Conservation (phyloP, 2,113 vertebrate genomes). For the Ailuropoda melanoleuca region DNA sequence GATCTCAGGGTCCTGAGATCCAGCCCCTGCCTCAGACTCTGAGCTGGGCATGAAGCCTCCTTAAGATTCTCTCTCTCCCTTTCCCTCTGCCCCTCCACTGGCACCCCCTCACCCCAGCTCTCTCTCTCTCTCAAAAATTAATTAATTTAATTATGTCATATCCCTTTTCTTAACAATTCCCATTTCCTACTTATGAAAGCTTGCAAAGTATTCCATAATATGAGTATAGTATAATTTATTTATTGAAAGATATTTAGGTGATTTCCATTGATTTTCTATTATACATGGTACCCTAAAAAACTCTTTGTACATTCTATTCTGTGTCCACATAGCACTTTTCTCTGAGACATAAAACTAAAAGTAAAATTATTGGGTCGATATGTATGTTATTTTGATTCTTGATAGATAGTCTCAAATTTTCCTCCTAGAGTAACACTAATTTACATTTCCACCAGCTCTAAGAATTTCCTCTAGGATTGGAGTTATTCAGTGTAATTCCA, state of each 20-base stretch:
- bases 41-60: background rate
- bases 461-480: background rate
- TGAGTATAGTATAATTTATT: background rate
- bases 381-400: background rate
- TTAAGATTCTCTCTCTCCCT: background rate
- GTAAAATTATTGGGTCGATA: background rate
- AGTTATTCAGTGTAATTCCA: background rate
- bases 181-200: background rate
- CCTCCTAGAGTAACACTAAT: background rate
- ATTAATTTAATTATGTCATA: background rate
- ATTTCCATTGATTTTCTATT: background rate
- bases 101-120: background rate
- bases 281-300: background rate
- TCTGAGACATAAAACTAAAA: background rate
- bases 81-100: background rate
- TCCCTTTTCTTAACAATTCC: background rate
- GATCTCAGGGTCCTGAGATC: background rate
- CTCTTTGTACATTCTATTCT: background rate
- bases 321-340: background rate
- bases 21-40: background rate
- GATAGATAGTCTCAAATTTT: background rate
- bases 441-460: background rate
- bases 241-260: background rate
- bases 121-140: background rate
- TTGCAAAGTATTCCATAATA: background rate